These are phyloP conservation scores for Bagarius yarrelli DNA, from an alignment of 2,113 vertebrate species.

Conservation along the genomic window DNA sequence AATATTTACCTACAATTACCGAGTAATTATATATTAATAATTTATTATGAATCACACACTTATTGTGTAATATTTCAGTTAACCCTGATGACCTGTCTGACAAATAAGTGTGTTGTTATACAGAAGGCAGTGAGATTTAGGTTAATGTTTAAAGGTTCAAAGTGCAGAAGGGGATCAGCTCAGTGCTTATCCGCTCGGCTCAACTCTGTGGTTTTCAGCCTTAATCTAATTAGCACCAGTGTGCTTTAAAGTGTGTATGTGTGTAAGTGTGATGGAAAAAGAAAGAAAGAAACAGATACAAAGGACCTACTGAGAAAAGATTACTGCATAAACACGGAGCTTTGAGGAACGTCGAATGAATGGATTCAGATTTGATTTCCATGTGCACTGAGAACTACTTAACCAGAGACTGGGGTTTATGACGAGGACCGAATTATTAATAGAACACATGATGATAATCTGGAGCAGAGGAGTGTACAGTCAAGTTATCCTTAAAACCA, in stretches of 20 bases:
- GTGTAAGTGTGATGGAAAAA: neutral
- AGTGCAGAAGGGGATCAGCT: slow-evolving; percentile 63
- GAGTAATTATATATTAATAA: too few relatives aligned
- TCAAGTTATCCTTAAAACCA: neutral
- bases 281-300: slow-evolving; percentile 11
- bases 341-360: neutral
- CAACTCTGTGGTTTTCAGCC: slow-evolving; percentile 37
- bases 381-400: too few relatives aligned
- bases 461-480: neutral
- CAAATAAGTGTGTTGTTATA: slow-evolving; percentile 3
- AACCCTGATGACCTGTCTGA: neutral
- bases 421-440: neutral
- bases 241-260: neutral
- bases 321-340: neutral
- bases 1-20: too few relatives aligned
- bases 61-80: neutral
- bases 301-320: neutral
- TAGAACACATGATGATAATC: neutral
- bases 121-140: slow-evolving; percentile 56
- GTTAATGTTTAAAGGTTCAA: slow-evolving; percentile 59
- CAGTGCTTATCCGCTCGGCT: slow-evolving; percentile 46
- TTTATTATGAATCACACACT: neutral
- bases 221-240: slow-evolving; percentile 28
- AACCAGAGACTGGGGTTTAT: neutral
- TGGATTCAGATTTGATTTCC: neutral